phyloP scores from a whole-genome alignment of 2,888 invertebrate species.

The Drosophila pseudotalamancana region DNA sequence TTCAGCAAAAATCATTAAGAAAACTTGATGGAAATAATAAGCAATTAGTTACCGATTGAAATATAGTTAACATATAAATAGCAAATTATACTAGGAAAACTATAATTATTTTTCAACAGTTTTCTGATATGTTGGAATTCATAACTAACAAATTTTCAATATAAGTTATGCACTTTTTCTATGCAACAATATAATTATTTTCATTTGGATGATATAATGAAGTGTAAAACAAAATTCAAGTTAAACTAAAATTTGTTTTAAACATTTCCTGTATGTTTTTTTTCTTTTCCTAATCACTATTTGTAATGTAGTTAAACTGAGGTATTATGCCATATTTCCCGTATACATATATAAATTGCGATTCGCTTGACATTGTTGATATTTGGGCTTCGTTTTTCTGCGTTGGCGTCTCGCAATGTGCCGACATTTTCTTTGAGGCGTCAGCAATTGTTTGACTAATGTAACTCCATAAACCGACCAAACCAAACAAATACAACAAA shows the following conservation, averaged over 20 bases:
- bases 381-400: constrained; percentile 18
- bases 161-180: too few relatives aligned
- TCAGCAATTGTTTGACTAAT: constrained; percentile 54
- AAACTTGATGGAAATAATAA: not conserved
- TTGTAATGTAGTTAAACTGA: constrained; percentile 19
- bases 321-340: constrained; percentile 20
- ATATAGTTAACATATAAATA: constrained; percentile 3
- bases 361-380: constrained; percentile 51
- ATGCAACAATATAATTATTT: too few relatives aligned
- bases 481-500: constrained; percentile 37
- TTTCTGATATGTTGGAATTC: too few relatives aligned
- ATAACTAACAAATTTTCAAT: too few relatives aligned
- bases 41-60: not conserved
- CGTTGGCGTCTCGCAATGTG: constrained; percentile 23
- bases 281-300: constrained; percentile 14
- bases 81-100: not conserved
- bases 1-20: constrained; percentile 16
- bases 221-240: not conserved
- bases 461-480: constrained; percentile 38
- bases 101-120: not conserved
- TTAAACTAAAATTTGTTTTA: not conserved
- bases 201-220: too few relatives aligned
- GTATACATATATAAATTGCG: constrained; percentile 3
- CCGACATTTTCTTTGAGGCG: constrained; percentile 19
- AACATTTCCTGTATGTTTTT: constrained; percentile 13